phyloP scores from a whole-genome alignment of 2,888 invertebrate species.

The Rhagonycha fulva region DNA sequence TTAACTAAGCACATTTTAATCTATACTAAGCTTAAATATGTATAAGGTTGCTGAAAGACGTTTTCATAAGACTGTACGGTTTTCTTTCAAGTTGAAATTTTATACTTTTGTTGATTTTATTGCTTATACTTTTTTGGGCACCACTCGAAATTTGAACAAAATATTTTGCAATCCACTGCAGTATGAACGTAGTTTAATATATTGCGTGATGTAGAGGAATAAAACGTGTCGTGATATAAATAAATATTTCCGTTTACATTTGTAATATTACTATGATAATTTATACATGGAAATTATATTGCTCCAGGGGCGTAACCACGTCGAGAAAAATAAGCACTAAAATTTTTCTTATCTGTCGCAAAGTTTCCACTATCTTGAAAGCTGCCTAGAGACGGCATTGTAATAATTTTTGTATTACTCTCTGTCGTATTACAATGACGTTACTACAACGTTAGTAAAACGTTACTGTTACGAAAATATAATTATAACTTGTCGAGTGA shows the following conservation, averaged over 20 bases:
- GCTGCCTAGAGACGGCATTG: background rate
- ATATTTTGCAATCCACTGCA: background rate
- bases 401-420: background rate
- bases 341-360: background rate
- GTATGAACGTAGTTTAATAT: background rate
- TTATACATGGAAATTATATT: constrained; percentile 5
- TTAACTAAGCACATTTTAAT: constrained; percentile 1
- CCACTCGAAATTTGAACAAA: background rate
- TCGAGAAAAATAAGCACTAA: background rate
- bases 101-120: background rate
- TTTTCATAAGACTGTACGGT: background rate
- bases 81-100: background rate
- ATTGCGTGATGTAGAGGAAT: background rate
- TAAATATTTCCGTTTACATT: constrained; percentile 11
- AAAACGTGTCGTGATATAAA: background rate
- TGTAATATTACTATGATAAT: constrained; percentile 9
- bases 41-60: background rate
- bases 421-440: background rate
- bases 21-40: background rate
- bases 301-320: background rate
- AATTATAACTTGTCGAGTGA: background rate
- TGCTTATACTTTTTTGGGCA: background rate
- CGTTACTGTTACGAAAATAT: background rate
- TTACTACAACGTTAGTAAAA: background rate
- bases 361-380: background rate